Evolutionary conservation across 1,140 invertebrate species (phyloP).

Genomic region (Oscheius sp.): DNA sequence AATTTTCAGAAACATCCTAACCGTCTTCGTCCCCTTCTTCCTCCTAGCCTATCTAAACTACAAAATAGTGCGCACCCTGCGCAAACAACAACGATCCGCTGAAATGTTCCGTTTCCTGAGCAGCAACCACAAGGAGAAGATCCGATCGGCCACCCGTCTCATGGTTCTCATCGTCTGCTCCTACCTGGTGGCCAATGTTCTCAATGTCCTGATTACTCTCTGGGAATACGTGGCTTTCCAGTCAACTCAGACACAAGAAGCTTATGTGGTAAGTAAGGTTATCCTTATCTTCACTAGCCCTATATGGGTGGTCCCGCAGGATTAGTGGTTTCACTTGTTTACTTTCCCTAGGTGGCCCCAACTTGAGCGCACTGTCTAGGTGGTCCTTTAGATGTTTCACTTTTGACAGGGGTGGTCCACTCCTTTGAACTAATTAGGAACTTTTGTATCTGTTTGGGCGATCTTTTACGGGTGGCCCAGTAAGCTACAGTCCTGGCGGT

Average conservation of each 20-base stretch:
- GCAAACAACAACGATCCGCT: conserved; percentile 37
- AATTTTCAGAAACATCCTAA: conserved; percentile 37
- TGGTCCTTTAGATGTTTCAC: not conserved
- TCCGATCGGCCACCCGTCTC: conserved; percentile 39
- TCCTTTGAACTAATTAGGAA: no score
- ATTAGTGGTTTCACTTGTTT: not conserved
- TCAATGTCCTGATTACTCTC: conserved; percentile 36
- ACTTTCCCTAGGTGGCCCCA: not conserved
- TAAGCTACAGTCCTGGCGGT: no score
- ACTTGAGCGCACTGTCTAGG: not conserved
- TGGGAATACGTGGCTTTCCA: conserved; percentile 40
- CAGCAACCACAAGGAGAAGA: conserved; percentile 39
- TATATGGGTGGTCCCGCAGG: not conserved
- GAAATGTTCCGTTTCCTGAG: conserved; percentile 40
- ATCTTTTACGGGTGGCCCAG: no score
- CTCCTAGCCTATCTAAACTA: conserved; percentile 38
- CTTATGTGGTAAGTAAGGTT: conserved; percentile 29
- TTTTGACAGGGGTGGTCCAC: no score
- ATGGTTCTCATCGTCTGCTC: conserved; percentile 42
- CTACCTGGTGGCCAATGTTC: conserved; percentile 38
- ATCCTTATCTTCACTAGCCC: not conserved
- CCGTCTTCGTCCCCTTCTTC: conserved; percentile 41
- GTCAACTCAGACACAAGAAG: conserved; percentile 30
- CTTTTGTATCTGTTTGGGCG: no score
- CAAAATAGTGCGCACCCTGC: conserved; percentile 35